Evolutionary conservation across 2,888 invertebrate species (phyloP).

Genomic region (Cosmia trapezina): DNA sequence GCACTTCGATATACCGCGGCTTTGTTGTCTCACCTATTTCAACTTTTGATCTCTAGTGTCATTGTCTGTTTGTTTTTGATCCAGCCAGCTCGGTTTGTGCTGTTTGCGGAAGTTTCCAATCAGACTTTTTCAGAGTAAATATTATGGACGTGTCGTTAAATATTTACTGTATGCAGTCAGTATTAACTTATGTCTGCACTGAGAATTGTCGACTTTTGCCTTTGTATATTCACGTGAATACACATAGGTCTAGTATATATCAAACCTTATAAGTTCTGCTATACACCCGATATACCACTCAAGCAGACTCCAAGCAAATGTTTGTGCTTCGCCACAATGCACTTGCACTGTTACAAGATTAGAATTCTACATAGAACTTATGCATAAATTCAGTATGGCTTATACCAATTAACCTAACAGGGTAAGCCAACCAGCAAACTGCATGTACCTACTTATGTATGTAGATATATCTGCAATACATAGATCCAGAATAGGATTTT

Average conservation of each 20-base stretch:
- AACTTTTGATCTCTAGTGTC: slow-evolving; percentile 66
- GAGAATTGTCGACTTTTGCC: background rate
- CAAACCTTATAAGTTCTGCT: background rate
- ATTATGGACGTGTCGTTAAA: slow-evolving; percentile 16
- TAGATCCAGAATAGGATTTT: slow-evolving; percentile 29
- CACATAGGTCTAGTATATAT: background rate
- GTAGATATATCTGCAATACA: slow-evolving; percentile 2
- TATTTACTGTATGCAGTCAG: background rate
- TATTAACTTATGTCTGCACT: slow-evolving; percentile 3
- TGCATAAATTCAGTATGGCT: slow-evolving; percentile 13
- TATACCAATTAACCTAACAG: slow-evolving; percentile 45
- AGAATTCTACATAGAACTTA: slow-evolving; percentile 12
- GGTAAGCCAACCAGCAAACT: slow-evolving; percentile 22
- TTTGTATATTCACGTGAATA: background rate
- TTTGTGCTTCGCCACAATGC: background rate
- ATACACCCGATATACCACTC: background rate
- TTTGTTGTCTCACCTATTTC: slow-evolving; percentile 65
- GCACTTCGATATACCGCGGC: slow-evolving; percentile 50
- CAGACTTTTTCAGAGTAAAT: slow-evolving; percentile 3
- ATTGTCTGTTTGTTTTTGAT: slow-evolving; percentile 65
- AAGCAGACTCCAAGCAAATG: background rate
- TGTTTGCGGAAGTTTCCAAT: slow-evolving; percentile 56
- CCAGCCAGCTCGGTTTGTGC: slow-evolving; percentile 56
- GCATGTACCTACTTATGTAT: background rate
- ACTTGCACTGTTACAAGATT: slow-evolving; percentile 28